phyloP scores from a whole-genome alignment of 2,888 invertebrate genomes.

The Macroteleia sp. region DNA sequence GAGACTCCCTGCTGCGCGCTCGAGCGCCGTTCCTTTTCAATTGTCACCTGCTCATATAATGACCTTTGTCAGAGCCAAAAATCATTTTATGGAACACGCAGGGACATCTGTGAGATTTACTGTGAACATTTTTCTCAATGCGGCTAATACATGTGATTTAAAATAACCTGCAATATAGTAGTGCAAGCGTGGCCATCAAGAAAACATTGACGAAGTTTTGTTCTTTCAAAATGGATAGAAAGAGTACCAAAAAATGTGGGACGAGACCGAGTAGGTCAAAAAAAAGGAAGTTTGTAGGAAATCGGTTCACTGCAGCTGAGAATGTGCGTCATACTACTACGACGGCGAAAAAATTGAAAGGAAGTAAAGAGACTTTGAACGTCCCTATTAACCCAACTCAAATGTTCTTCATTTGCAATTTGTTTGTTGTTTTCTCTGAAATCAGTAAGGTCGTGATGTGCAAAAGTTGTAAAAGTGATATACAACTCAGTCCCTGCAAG shows the following conservation, averaged over 20 bases:
- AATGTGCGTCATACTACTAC: neutral
- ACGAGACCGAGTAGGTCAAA: neutral
- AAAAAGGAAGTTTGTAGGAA: neutral
- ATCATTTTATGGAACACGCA: conserved; percentile 2
- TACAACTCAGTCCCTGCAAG: neutral
- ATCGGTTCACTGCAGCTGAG: neutral
- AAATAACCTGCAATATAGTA: neutral
- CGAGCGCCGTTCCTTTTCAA: conserved; percentile 1
- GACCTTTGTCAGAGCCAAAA: neutral
- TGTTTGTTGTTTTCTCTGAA: neutral
- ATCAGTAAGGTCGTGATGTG: conserved; percentile 1
- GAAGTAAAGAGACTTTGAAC: conserved; percentile 1
- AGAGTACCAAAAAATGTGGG: conserved; percentile 1
- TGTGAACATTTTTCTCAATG: neutral
- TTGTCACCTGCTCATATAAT: neutral
- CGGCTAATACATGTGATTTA: conserved; percentile 1
- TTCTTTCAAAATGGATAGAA: neutral
- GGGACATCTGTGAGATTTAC: neutral
- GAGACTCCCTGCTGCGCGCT: neutral
- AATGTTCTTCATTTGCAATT: conserved; percentile 2
- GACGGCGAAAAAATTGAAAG: conserved; percentile 2
- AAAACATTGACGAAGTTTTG: neutral
- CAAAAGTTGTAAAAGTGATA: conserved; percentile 1
- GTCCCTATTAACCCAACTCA: neutral
- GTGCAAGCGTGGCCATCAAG: neutral